These are phyloP conservation scores for Drosophila borborema DNA, from an alignment of 2,888 invertebrate species.

Conservation along the genomic window DNA sequence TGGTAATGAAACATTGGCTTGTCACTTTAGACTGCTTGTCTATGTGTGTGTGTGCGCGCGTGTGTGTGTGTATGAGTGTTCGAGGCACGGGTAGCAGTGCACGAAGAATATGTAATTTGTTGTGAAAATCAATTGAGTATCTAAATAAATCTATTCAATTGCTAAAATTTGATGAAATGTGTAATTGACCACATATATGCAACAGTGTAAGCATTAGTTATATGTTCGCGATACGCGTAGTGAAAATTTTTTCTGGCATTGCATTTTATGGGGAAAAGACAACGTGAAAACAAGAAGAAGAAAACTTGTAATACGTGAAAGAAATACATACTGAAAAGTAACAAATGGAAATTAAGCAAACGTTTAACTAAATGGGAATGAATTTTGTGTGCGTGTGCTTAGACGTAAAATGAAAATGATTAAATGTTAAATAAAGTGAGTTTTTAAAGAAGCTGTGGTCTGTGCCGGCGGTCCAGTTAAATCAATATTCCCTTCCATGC, in stretches of 20 bases:
- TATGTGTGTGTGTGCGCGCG: conserved; percentile 5
- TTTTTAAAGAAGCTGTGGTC: conserved; percentile 14
- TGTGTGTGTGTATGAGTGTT: conserved; percentile 37
- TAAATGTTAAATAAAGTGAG: conserved; percentile 2
- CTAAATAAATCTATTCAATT: conserved; percentile 47
- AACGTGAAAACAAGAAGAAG: conserved; percentile 74
- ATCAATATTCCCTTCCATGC: conserved; percentile 65
- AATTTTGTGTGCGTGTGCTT: conserved; percentile 7
- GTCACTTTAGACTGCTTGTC: conserved; percentile 27
- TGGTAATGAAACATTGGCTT: conserved; percentile 57
- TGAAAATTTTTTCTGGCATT: conserved; percentile 47
- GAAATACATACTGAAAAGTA: conserved; percentile 73
- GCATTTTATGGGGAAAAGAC: conserved; percentile 49
- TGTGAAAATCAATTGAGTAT: conserved; percentile 67
- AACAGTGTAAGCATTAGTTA: conserved; percentile 46
- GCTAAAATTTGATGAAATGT: conserved; percentile 39
- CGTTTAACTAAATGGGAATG: conserved; percentile 11
- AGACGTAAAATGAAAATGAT: not conserved
- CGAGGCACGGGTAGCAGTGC: conserved; percentile 59
- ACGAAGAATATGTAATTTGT: conserved; percentile 76
- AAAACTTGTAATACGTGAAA: conserved; percentile 74
- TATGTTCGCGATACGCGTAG: not conserved
- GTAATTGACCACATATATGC: conserved; percentile 21
- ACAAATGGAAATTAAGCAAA: conserved; percentile 29
- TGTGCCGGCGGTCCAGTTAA: conserved; percentile 57